Evolutionary conservation across 2,797 vertebrate genomes (phyloP).

Genomic region (Dermochelys coriacea): DNA sequence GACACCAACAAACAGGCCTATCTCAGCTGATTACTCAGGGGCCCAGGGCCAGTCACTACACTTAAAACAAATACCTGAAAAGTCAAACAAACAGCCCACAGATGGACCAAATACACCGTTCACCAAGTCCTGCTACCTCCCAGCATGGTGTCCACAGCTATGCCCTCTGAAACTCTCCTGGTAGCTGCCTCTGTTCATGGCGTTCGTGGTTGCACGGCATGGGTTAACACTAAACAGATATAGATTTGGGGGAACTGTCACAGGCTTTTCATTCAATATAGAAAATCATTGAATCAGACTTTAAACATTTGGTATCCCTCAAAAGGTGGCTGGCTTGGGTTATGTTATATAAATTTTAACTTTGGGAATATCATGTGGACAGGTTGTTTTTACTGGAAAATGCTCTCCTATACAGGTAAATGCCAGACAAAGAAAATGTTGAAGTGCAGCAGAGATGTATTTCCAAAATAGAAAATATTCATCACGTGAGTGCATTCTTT

Average conservation of each 20-base stretch:
- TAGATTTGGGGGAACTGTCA: background rate
- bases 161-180: background rate
- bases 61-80: too few species aligned
- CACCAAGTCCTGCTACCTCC: too few species aligned
- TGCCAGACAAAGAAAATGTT: background rate
- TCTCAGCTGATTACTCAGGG: too few species aligned
- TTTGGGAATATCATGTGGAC: background rate
- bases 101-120: too few species aligned
- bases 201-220: background rate
- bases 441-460: background rate
- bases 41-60: too few species aligned
- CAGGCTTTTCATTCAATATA: background rate
- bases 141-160: background rate
- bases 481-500: background rate
- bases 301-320: background rate
- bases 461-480: conserved; percentile 46
- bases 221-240: background rate
- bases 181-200: background rate
- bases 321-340: background rate
- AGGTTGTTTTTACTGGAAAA: background rate
- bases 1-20: too few species aligned
- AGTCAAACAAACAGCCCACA: too few species aligned
- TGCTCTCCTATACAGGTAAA: background rate
- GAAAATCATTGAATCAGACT: background rate
- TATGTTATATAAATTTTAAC: background rate